Conservation (phyloP, 2,113 vertebrate species). For the Gopherus evgoodei region DNA sequence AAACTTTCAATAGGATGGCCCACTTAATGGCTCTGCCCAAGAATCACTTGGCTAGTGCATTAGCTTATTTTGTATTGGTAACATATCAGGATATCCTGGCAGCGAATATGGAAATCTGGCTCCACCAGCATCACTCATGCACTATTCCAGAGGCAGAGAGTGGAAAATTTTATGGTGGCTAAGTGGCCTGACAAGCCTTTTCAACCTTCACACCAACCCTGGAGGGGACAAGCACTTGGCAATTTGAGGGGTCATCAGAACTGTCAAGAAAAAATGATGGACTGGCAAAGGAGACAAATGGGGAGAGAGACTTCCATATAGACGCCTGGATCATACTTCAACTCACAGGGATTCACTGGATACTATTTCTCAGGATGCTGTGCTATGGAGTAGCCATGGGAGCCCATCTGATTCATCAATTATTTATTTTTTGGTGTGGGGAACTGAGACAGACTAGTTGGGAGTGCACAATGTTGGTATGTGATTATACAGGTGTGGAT, state of each 20-base stretch:
- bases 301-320: background rate
- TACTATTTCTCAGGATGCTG: background rate
- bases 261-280: background rate
- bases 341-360: background rate
- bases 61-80: background rate
- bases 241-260: background rate
- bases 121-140: background rate
- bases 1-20: background rate
- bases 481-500: constrained; percentile 37
- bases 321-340: background rate
- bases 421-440: constrained; percentile 29
- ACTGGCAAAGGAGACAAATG: background rate
- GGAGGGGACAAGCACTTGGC: background rate
- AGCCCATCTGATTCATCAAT: constrained; percentile 10
- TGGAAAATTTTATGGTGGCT: background rate
- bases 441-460: background rate
- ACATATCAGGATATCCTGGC: background rate
- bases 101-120: background rate
- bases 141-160: background rate
- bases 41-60: background rate
- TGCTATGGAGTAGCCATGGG: background rate
- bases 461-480: constrained; percentile 40
- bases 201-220: background rate
- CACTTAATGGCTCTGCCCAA: background rate
- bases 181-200: background rate